A percentile compares a stretch with the other conserved stretches of the same genome.
phyloP scores from a whole-genome alignment of 2,888 invertebrate genomes.

The Diaprepes abbreviatus region DNA sequence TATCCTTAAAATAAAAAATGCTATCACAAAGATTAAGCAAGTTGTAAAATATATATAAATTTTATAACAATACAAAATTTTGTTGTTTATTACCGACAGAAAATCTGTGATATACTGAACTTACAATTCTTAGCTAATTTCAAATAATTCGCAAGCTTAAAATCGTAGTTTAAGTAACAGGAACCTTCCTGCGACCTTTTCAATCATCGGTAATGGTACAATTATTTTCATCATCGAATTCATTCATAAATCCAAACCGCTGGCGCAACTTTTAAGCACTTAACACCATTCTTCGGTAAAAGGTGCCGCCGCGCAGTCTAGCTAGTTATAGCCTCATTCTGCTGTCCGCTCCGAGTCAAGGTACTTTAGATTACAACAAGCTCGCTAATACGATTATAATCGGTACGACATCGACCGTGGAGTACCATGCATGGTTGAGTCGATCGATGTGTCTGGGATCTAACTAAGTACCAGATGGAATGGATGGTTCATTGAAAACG shows the following conservation, averaged over 20 bases:
- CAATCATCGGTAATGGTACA: background rate
- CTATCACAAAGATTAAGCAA: too few relatives aligned
- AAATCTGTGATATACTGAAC: too few relatives aligned
- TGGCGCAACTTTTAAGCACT: slow-evolving; percentile 5
- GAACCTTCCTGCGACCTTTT: background rate
- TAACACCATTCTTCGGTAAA: slow-evolving; percentile 24
- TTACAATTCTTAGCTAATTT: too few relatives aligned
- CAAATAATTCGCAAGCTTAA: too few relatives aligned
- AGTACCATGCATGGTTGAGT: slow-evolving; percentile 12
- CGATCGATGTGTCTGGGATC: slow-evolving; percentile 15
- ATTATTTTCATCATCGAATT: background rate
- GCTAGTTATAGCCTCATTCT: slow-evolving; percentile 22
- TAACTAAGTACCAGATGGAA: background rate
- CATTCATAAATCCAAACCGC: slow-evolving; percentile 10
- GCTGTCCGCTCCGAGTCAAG: slow-evolving; percentile 16
- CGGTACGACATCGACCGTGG: slow-evolving; percentile 21
- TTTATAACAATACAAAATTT: too few relatives aligned
- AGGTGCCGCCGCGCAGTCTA: slow-evolving; percentile 29
- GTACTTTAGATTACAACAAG: slow-evolving; percentile 20
- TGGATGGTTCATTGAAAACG: slow-evolving; percentile 8
- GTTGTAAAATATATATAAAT: too few relatives aligned
- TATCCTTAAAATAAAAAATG: too few relatives aligned
- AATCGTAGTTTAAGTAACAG: too few relatives aligned
- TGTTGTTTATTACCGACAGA: too few relatives aligned
- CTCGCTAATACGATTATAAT: slow-evolving; percentile 19